These are phyloP conservation scores for Gymnocephalus cernua DNA, from an alignment of 2,113 vertebrate genomes.

Conservation along the genomic window DNA sequence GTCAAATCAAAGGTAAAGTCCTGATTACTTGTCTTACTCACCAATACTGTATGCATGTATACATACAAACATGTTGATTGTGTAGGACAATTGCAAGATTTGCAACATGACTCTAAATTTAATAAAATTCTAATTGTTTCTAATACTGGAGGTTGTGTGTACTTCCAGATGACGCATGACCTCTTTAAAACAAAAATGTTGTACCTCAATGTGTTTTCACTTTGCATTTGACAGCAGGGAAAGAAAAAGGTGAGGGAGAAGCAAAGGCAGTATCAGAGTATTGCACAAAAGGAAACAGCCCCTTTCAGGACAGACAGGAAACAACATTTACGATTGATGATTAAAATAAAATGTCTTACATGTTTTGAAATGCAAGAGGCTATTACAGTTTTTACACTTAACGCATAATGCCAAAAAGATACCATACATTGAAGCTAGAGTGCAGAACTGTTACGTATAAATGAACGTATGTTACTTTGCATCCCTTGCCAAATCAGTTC, in stretches of 20 bases:
- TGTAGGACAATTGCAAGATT: too few species aligned
- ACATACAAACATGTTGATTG: background rate
- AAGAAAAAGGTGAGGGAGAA: conserved; percentile 29
- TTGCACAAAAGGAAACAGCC: conserved; percentile 3
- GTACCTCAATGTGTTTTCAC: conserved; percentile 30
- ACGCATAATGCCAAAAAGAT: background rate
- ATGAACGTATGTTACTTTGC: too few species aligned
- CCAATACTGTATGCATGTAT: too few species aligned
- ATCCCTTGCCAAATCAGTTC: too few species aligned
- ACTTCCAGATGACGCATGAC: conserved; percentile 10
- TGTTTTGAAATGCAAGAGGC: background rate
- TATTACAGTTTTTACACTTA: background rate
- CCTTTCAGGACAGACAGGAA: conserved; percentile 1
- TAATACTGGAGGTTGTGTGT: background rate
- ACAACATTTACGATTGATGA: conserved; percentile 1
- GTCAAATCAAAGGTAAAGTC: background rate
- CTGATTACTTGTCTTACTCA: too few species aligned
- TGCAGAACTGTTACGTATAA: too few species aligned
- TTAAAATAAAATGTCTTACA: background rate
- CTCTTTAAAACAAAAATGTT: conserved; percentile 20
- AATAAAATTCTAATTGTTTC: too few species aligned
- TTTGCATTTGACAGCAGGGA: conserved; percentile 31
- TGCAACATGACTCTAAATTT: background rate
- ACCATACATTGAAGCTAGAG: too few species aligned
- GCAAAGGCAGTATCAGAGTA: conserved; percentile 16